Percentiles rank a stretch among this genome's conserved stretches.
phyloP scores from a whole-genome alignment of 2,888 invertebrate genomes.

The Matsumyia berberina region DNA sequence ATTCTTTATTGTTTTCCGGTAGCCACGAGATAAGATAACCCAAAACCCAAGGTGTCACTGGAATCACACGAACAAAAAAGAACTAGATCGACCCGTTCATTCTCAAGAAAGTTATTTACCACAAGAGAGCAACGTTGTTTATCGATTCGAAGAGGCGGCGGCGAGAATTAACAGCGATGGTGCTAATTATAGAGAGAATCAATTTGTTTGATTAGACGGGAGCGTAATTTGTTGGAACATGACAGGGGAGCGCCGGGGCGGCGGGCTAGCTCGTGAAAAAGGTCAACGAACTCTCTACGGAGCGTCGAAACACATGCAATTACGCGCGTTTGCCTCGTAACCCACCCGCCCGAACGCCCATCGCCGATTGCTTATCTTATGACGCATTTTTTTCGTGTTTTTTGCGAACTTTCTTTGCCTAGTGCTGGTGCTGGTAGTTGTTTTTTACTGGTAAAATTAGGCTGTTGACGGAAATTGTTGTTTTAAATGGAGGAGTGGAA shows the following conservation, averaged over 20 bases:
- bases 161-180: conserved; percentile 1
- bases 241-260: background rate
- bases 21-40: conserved; percentile 8
- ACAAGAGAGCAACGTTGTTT: background rate
- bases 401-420: conserved; percentile 33
- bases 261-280: too few species aligned
- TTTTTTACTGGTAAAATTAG: conserved; percentile 8
- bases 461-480: conserved; percentile 11
- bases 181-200: conserved; percentile 46
- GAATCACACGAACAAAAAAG: background rate
- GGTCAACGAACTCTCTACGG: conserved; percentile 44
- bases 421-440: background rate
- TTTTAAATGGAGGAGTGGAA: background rate
- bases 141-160: conserved; percentile 17
- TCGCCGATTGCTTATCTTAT: conserved; percentile 32
- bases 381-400: conserved; percentile 30
- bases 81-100: background rate
- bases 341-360: too few species aligned
- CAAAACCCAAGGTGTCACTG: conserved; percentile 22
- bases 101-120: conserved; percentile 20
- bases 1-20: conserved; percentile 8
- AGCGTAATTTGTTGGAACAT: conserved; percentile 26
- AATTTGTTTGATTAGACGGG: conserved; percentile 31
- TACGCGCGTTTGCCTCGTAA: conserved; percentile 19
- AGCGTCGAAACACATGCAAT: conserved; percentile 13